These are phyloP conservation scores for Brassicogethes aeneus DNA, from an alignment of 2,888 invertebrate genomes.

Conservation along the genomic window DNA sequence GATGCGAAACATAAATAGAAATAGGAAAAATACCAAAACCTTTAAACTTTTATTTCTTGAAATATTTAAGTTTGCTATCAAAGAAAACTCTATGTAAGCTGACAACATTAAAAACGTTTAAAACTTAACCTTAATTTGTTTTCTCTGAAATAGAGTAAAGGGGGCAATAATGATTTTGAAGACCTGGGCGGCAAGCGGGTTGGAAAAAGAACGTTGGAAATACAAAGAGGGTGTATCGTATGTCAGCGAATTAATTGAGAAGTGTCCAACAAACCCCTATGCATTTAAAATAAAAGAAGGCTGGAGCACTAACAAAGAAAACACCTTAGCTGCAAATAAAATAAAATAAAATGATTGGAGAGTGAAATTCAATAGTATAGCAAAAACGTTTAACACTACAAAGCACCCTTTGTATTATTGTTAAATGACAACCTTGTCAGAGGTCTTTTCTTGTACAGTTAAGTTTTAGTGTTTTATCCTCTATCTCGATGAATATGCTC, in stretches of 20 bases:
- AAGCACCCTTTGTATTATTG: constrained; percentile 20
- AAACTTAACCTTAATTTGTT: too few relatives aligned
- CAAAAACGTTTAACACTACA: constrained; percentile 25
- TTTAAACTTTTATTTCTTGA: too few relatives aligned
- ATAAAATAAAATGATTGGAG: neutral
- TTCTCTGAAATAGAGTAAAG: too few relatives aligned
- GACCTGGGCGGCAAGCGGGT: too few relatives aligned
- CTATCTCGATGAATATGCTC: neutral
- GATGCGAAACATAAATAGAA: too few relatives aligned
- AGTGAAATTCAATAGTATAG: constrained; percentile 1
- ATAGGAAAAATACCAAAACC: too few relatives aligned
- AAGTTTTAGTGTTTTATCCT: constrained; percentile 6
- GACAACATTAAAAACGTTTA: too few relatives aligned
- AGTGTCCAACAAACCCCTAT: neutral
- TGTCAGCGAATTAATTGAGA: neutral
- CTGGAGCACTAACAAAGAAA: neutral
- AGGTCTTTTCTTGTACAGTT: constrained; percentile 4
- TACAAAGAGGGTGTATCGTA: neutral
- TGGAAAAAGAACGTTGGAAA: too few relatives aligned
- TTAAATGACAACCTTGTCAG: constrained; percentile 21
- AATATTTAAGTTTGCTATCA: too few relatives aligned
- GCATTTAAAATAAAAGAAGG: neutral
- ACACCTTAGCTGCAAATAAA: neutral
- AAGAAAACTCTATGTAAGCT: too few relatives aligned
- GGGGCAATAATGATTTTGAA: too few relatives aligned